phyloP scores from a whole-genome alignment of 2,888 invertebrate genomes.

The Mycalesis mineus region DNA sequence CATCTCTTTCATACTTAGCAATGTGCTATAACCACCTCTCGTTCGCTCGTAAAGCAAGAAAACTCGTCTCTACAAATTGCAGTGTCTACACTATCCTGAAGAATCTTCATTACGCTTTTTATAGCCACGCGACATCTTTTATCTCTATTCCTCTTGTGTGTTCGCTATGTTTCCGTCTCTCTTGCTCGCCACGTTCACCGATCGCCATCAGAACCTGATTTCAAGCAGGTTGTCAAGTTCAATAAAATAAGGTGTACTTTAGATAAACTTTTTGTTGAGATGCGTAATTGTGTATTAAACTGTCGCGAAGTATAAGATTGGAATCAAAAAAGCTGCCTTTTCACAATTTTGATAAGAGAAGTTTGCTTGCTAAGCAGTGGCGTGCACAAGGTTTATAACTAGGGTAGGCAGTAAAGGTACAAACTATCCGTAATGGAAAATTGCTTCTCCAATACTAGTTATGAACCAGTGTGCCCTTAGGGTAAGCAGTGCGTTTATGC shows the following conservation, averaged over 20 bases:
- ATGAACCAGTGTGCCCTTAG: no score
- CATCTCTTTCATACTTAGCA: neutral
- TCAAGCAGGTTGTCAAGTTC: conserved; percentile 34
- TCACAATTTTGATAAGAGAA: no score
- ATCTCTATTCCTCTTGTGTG: conserved; percentile 23
- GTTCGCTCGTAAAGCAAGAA: neutral
- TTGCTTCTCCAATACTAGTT: no score
- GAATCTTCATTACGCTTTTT: conserved; percentile 25
- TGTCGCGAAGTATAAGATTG: neutral
- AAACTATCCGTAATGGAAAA: no score
- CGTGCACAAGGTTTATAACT: no score
- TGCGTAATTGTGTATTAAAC: neutral
- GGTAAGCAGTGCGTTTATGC: no score
- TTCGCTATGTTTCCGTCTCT: conserved; percentile 26
- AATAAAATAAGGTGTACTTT: conserved; percentile 23
- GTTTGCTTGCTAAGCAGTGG: no score
- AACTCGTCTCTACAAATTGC: conserved; percentile 22
- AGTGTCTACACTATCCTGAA: conserved; percentile 18
- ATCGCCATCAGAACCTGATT: conserved; percentile 32
- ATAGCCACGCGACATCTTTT: conserved; percentile 30
- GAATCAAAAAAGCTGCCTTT: neutral
- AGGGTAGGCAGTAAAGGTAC: no score
- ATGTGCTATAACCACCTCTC: conserved; percentile 10
- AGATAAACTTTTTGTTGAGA: conserved; percentile 35
- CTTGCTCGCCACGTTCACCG: conserved; percentile 36